These are phyloP conservation scores for Aphrocallistes beatrix DNA, from an alignment of 37 sponge, comb jelly and placozoan species.

Conservation along the genomic window DNA sequence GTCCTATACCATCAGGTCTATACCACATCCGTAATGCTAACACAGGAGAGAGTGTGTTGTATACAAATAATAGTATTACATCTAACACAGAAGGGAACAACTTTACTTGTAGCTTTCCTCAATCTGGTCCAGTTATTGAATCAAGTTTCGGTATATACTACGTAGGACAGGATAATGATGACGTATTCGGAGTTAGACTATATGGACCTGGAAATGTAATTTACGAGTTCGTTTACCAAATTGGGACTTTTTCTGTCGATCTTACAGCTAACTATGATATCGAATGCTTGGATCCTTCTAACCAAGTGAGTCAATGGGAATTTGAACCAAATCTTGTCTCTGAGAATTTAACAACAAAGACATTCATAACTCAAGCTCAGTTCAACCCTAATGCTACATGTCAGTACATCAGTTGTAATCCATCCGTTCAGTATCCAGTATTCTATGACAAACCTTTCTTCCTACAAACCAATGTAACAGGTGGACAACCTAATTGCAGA, in stretches of 20 bases:
- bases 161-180: background rate
- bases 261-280: background rate
- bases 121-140: background rate
- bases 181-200: background rate
- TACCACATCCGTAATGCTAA: background rate
- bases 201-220: background rate
- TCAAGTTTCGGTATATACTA: background rate
- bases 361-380: no score
- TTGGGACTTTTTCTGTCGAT: background rate
- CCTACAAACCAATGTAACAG: background rate
- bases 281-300: background rate
- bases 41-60: slow-evolving; percentile 2
- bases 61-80: background rate
- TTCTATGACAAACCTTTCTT: background rate
- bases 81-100: background rate
- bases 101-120: background rate
- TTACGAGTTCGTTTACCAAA: background rate
- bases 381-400: no score
- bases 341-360: no score
- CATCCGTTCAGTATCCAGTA: background rate
- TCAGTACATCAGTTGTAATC: background rate
- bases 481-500: background rate
- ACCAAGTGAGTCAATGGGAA: background rate
- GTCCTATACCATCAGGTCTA: background rate
- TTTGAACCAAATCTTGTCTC: no score